These are phyloP conservation scores for Salvator merianae DNA, from an alignment of 2,113 vertebrate species.

Conservation along the genomic window DNA sequence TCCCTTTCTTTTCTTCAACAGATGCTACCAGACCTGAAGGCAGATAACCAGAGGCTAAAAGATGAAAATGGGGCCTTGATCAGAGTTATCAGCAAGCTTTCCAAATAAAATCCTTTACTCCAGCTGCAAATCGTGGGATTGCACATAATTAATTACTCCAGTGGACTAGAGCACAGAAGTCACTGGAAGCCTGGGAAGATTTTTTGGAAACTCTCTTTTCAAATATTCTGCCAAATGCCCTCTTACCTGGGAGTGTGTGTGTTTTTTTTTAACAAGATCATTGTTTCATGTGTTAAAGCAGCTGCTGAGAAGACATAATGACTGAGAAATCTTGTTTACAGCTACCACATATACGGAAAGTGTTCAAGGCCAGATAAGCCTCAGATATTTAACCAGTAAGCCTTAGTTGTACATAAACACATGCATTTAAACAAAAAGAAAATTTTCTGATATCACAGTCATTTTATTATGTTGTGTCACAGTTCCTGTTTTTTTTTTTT, in stretches of 20 bases:
- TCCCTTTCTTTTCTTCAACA: constrained; percentile 66
- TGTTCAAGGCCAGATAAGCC: constrained; percentile 88
- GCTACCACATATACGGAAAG: constrained; percentile 83
- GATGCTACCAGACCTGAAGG: constrained; percentile 99
- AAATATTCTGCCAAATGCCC: constrained; percentile 83
- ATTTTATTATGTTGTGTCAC: constrained; percentile 93
- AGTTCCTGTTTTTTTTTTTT: constrained; percentile 68
- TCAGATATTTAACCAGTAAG: constrained; percentile 98
- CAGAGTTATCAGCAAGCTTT: constrained; percentile 96
- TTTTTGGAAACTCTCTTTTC: constrained; percentile 76
- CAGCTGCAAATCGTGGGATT: constrained; percentile 86
- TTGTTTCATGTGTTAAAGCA: constrained; percentile 81
- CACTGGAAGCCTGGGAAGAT: constrained; percentile 74
- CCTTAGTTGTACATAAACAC: constrained; percentile 99
- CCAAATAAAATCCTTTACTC: constrained; percentile 82
- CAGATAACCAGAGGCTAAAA: constrained; percentile 99
- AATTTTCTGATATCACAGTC: constrained; percentile 89
- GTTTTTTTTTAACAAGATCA: constrained; percentile 78
- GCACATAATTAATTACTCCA: constrained; percentile 87
- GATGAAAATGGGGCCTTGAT: constrained; percentile 98
- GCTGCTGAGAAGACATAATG: constrained; percentile 86
- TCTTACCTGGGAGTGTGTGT: constrained; percentile 73
- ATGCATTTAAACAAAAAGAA: constrained; percentile 75
- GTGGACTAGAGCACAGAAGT: constrained; percentile 77
- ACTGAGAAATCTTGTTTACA: constrained; percentile 93